Conservation (phyloP, 2,113 vertebrate genomes). For the Gnathonemus longibarbis region DNA sequence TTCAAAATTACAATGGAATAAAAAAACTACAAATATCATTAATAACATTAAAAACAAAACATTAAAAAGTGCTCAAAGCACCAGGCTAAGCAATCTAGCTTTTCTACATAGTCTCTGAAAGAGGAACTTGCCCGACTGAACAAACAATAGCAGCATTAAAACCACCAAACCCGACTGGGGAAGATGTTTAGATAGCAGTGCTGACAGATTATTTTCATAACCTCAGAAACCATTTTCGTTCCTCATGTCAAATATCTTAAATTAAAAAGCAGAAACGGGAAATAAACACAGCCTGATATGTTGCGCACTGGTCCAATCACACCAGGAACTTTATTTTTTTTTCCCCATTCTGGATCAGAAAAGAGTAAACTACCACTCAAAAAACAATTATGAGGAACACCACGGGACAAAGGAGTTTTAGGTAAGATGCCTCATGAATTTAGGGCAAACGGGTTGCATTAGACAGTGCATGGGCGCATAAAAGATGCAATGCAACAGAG, state of each 20-base stretch:
- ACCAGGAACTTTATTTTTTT: neutral
- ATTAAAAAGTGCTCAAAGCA: neutral
- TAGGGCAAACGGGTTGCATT: neutral
- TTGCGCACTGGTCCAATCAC: neutral
- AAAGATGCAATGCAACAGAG: neutral
- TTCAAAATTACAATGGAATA: neutral
- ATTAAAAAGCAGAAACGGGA: neutral
- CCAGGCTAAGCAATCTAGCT: neutral
- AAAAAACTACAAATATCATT: neutral
- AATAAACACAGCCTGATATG: neutral
- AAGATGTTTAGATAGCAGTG: neutral
- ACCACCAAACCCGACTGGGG: neutral
- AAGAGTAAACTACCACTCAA: neutral
- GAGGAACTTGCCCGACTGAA: neutral
- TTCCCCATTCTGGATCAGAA: neutral
- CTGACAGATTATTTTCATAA: neutral
- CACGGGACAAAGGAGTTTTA: neutral
- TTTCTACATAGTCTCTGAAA: neutral
- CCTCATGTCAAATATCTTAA: neutral
- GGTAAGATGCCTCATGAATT: neutral
- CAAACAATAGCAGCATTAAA: neutral
- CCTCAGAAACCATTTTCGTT: neutral
- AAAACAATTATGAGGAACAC: neutral
- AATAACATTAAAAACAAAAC: neutral
- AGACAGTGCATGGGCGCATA: neutral